phyloP scores from a whole-genome alignment of 2,113 vertebrate species.

The Notothenia rossii region DNA sequence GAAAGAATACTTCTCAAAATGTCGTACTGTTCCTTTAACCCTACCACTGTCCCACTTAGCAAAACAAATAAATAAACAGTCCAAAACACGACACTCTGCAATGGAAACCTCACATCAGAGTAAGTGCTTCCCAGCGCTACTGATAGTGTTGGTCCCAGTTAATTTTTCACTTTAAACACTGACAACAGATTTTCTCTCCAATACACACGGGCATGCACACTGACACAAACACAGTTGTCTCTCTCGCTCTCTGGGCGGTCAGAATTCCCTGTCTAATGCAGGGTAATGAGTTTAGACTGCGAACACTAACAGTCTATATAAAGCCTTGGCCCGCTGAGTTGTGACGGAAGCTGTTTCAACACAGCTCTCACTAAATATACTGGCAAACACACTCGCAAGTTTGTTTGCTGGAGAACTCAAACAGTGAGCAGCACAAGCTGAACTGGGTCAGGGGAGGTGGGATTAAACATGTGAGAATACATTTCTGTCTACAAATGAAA shows the following conservation, averaged over 20 bases:
- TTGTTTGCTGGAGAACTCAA: constrained; percentile 10
- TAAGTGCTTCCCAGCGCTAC: constrained; percentile 22
- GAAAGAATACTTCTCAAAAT: neutral
- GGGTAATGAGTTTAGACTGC: constrained; percentile 72
- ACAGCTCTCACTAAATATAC: constrained; percentile 23
- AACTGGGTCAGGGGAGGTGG: constrained; percentile 34
- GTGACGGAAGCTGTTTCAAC: constrained; percentile 52
- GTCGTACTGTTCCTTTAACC: neutral
- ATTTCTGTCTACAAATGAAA: constrained; percentile 2
- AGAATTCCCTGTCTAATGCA: constrained; percentile 40
- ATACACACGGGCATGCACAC: neutral
- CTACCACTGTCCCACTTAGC: neutral
- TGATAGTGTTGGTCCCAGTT: constrained; percentile 27
- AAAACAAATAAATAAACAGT: neutral
- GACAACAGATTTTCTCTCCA: constrained; percentile 22
- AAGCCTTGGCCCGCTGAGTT: constrained; percentile 51
- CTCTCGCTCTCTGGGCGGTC: constrained; percentile 44
- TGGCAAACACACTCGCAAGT: constrained; percentile 35
- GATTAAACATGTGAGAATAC: neutral
- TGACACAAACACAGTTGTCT: neutral
- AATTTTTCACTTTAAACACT: constrained; percentile 57
- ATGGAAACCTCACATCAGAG: constrained; percentile 23
- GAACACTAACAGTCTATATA: constrained; percentile 72
- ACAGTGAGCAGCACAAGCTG: neutral
- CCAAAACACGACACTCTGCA: neutral